Conservation (phyloP, 2,113 vertebrate genomes). For the Calypte anna region DNA sequence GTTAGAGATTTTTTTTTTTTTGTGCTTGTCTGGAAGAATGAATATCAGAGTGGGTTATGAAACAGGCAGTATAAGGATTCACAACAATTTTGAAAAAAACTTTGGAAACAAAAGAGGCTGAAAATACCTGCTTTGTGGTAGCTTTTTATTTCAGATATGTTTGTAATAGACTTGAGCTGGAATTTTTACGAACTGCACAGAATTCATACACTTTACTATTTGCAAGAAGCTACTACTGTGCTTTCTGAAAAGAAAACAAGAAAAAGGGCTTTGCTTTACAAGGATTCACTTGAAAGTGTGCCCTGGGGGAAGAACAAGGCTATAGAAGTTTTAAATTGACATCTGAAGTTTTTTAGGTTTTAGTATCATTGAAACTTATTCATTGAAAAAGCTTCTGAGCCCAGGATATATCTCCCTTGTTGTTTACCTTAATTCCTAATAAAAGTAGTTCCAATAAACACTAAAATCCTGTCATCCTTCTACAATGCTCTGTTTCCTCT, state of each 20-base stretch:
- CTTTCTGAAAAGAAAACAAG: conserved; percentile 23
- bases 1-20: not conserved
- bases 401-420: not conserved
- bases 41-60: not conserved
- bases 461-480: not conserved
- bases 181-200: not conserved
- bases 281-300: conserved; percentile 10
- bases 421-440: not conserved
- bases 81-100: not conserved
- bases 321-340: not conserved
- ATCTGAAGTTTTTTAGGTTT: not conserved
- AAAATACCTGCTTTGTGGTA: not conserved
- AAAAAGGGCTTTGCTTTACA: conserved; percentile 1
- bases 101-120: not conserved
- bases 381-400: not conserved
- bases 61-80: not conserved
- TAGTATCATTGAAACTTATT: not conserved
- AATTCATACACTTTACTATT: not conserved
- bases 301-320: conserved; percentile 19
- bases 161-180: not conserved
- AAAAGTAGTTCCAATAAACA: not conserved
- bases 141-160: not conserved
- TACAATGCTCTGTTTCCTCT: not conserved
- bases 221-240: conserved; percentile 15
- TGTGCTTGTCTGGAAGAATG: not conserved